Conservation (phyloP, 2,888 invertebrate genomes). For the Alentia gelatinosa region DNA sequence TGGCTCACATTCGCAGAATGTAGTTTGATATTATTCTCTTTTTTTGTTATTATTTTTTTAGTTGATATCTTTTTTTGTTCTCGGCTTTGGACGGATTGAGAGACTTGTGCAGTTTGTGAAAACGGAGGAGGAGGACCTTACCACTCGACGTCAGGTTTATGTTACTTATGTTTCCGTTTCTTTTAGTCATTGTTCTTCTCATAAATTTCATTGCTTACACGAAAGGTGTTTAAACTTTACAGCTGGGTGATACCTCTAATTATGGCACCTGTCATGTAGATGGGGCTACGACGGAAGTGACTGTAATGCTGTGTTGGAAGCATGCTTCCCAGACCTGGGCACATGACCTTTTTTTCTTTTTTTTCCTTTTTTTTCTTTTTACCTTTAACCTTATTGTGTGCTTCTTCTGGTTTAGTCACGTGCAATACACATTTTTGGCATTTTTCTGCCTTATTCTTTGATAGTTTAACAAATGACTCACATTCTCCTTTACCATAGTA, state of each 20-base stretch:
- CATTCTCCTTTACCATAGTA: constrained; percentile 16
- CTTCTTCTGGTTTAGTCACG: not conserved
- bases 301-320: not conserved
- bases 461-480: not conserved
- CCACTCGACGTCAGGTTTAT: not conserved
- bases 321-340: constrained; percentile 6
- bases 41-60: not conserved
- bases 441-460: not conserved
- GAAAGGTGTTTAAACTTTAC: not conserved
- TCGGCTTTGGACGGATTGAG: not conserved
- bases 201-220: not conserved
- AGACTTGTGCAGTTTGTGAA: not conserved
- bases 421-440: not conserved
- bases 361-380: not conserved
- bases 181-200: not conserved
- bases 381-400: not conserved
- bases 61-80: not conserved
- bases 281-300: not conserved
- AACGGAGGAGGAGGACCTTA: not conserved
- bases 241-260: not conserved
- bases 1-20: not conserved
- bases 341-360: not conserved
- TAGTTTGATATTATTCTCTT: too few relatives aligned
- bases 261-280: not conserved
- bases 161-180: not conserved